phyloP scores from a whole-genome alignment of 2,113 vertebrate genomes.

The Pitta sordida region DNA sequence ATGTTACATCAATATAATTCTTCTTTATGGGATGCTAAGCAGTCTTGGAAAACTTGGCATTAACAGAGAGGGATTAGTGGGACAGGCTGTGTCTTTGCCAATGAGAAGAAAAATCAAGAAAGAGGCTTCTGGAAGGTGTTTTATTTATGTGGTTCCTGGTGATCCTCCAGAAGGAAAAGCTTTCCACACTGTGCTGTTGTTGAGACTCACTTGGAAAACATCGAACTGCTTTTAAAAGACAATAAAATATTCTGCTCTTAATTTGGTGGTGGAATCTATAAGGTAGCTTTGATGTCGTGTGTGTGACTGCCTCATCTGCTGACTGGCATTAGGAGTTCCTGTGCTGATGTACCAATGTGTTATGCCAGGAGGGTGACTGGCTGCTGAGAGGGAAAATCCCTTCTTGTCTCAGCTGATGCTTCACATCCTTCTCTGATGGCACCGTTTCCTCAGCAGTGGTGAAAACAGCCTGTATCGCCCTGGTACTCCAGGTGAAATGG shows the following conservation, averaged over 20 bases:
- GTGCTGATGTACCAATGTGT: rapidly evolving
- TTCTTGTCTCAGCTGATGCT: not conserved
- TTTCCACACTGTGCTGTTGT: not conserved
- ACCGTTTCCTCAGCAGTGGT: not conserved
- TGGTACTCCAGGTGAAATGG: not conserved
- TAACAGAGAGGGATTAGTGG: not conserved
- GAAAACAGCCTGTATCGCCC: not conserved
- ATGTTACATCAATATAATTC: not conserved
- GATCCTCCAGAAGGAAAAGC: not conserved
- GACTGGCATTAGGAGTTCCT: not conserved
- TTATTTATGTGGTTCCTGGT: not conserved
- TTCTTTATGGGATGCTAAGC: not conserved
- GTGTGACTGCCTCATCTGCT: not conserved
- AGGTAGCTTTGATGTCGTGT: not conserved
- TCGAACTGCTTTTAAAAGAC: not conserved
- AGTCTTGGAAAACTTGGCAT: not conserved
- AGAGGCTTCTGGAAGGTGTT: not conserved
- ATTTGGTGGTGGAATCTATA: not conserved
- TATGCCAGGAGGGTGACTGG: not conserved
- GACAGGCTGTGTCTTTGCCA: not conserved
- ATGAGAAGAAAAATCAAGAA: not conserved
- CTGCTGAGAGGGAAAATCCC: not conserved
- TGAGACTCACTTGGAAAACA: not conserved
- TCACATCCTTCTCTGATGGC: not conserved
- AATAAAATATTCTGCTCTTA: not conserved